These are phyloP conservation scores for Altica lythri DNA, from an alignment of 2,888 invertebrate species.

Conservation along the genomic window DNA sequence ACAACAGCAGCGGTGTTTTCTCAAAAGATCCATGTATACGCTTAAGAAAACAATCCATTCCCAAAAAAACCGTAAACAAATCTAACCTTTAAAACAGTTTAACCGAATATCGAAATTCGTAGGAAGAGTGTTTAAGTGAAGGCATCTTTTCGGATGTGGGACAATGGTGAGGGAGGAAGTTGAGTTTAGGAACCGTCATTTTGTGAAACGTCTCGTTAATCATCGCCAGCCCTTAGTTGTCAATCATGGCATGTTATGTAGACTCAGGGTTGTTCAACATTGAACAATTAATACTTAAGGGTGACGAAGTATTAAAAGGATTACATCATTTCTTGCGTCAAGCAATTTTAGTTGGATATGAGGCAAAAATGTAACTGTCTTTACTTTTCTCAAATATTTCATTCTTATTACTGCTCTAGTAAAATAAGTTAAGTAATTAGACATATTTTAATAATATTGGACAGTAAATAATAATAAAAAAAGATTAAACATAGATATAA, in stretches of 20 bases:
- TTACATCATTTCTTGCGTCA: too few relatives aligned
- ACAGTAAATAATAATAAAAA: too few relatives aligned
- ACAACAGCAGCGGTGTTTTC: slow-evolving; percentile 26
- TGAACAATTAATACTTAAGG: slow-evolving; percentile 41
- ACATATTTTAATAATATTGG: too few relatives aligned
- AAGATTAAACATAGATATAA: too few relatives aligned
- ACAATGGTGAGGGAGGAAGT: slow-evolving; percentile 41
- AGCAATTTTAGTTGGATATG: too few relatives aligned
- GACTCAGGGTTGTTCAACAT: slow-evolving; percentile 46
- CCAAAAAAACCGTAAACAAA: slow-evolving; percentile 1
- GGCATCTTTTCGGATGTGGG: slow-evolving; percentile 1
- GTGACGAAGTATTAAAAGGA: slow-evolving; percentile 22
- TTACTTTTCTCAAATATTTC: too few relatives aligned
- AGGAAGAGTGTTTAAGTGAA: not conserved
- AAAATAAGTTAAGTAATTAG: too few relatives aligned
- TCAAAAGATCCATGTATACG: slow-evolving; percentile 11
- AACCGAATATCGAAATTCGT: not conserved
- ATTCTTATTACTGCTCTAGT: too few relatives aligned
- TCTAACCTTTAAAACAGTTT: not conserved
- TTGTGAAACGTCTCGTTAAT: slow-evolving; percentile 58
- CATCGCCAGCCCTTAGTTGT: slow-evolving; percentile 57
- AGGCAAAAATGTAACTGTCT: too few relatives aligned
- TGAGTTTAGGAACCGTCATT: slow-evolving; percentile 56
- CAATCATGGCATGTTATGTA: slow-evolving; percentile 55
- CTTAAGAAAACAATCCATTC: slow-evolving; percentile 1